Evolutionary conservation across 2,888 invertebrate genomes (phyloP).

Genomic region (Maniola hyperantus): DNA sequence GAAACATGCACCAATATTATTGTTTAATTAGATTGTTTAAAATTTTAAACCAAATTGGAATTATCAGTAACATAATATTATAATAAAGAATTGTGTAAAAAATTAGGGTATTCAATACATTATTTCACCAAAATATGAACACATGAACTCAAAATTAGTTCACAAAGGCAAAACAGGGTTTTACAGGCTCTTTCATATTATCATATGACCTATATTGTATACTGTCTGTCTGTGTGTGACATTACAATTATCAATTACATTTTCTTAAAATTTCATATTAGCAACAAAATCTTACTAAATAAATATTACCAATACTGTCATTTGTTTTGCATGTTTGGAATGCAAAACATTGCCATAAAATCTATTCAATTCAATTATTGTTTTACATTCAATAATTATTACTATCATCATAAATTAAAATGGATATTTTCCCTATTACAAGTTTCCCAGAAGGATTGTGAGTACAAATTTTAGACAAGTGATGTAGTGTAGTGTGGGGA

Average conservation of each 20-base stretch:
- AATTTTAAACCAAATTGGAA: not conserved
- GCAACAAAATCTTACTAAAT: constrained; percentile 13
- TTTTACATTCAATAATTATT: not conserved
- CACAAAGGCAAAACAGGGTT: not conserved
- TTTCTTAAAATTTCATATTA: constrained; percentile 15
- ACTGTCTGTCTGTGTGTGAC: too few species aligned
- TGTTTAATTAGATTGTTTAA: constrained; percentile 1
- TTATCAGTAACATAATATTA: not conserved
- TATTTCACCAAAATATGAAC: constrained; percentile 8
- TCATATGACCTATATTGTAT: too few species aligned
- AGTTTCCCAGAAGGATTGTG: not conserved
- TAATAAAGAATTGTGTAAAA: not conserved
- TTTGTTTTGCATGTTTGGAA: constrained; percentile 18
- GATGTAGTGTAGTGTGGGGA: constrained; percentile 4
- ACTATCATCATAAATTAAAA: not conserved
- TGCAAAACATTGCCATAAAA: not conserved
- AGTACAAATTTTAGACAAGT: constrained; percentile 4
- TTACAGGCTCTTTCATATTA: not conserved
- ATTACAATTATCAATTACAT: constrained; percentile 4
- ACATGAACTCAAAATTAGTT: constrained; percentile 4
- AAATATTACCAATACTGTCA: constrained; percentile 21
- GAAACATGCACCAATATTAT: constrained; percentile 15
- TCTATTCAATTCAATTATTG: not conserved
- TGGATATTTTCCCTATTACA: not conserved
- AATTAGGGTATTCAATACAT: constrained; percentile 1